A percentile compares a stretch with the other conserved stretches of the same genome.
Conservation (phyloP, 2,797 vertebrate genomes). For the Monodelphis domestica region DNA sequence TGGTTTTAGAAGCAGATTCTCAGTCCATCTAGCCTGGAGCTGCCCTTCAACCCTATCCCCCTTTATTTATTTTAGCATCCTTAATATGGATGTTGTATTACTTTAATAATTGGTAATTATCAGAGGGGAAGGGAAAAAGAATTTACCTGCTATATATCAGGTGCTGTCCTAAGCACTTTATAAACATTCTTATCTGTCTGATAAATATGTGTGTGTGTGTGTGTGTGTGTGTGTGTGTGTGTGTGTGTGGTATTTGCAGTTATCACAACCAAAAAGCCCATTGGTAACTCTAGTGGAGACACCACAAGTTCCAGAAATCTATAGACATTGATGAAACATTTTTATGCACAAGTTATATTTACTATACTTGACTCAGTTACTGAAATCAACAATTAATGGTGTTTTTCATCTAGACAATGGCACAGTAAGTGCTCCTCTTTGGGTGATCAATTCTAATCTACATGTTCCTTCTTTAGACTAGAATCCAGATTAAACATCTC, state of each 20-base stretch:
- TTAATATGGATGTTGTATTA: neutral
- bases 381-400: neutral
- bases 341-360: neutral
- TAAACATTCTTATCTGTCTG: neutral
- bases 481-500: no score
- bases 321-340: neutral
- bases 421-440: neutral
- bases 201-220: no score
- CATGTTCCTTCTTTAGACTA: no score
- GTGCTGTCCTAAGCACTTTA: neutral
- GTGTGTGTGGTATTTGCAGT: neutral
- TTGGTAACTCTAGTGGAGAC: neutral
- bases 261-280: neutral
- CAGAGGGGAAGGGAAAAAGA: neutral
- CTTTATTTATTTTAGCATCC: neutral
- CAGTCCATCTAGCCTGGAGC: neutral
- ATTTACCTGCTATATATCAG: neutral
- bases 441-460: no score
- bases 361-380: neutral
- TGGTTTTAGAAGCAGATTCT: neutral
- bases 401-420: neutral
- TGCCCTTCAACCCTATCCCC: neutral
- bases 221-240: no score
- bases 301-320: neutral
- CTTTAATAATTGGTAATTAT: neutral